Conservation (phyloP, 2,888 invertebrate species). For the Therioaphis trifolii region DNA sequence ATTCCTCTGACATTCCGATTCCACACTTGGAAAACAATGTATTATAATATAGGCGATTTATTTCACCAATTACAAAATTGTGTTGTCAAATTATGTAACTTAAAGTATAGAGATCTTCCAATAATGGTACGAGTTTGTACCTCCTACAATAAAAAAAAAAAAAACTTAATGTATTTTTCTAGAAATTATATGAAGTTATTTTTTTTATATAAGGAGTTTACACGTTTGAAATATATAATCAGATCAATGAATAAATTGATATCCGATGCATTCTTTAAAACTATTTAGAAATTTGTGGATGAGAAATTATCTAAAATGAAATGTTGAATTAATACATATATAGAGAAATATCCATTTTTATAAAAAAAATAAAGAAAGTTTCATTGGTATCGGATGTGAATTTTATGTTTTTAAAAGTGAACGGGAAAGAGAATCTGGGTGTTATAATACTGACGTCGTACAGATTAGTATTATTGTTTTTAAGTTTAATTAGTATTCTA, state of each 20-base stretch:
- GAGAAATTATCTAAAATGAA: conserved; percentile 10
- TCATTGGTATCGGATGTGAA: too few species aligned
- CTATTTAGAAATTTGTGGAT: conserved; percentile 5
- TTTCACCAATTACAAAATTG: not conserved
- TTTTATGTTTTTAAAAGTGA: not conserved
- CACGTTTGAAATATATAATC: too few species aligned
- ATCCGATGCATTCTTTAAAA: not conserved
- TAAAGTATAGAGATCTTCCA: too few species aligned
- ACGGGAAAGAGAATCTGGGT: not conserved
- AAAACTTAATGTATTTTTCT: too few species aligned
- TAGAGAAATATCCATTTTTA: conserved; percentile 17
- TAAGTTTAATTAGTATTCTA: too few species aligned
- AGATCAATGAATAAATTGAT: not conserved
- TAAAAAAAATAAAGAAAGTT: conserved; percentile 29
- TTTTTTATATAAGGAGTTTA: too few species aligned
- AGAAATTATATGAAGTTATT: not conserved
- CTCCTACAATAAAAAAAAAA: too few species aligned
- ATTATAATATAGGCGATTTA: not conserved
- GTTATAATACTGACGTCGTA: too few species aligned
- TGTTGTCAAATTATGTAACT: not conserved
- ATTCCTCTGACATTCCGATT: not conserved
- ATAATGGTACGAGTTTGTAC: too few species aligned
- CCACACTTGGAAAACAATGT: not conserved
- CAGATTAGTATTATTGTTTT: too few species aligned
- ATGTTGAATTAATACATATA: conserved; percentile 5